Evolutionary conservation across 2,888 invertebrate genomes (phyloP), one percentile per base, ranked within the genome.

Genomic region (Euphydryas editha): DNA sequence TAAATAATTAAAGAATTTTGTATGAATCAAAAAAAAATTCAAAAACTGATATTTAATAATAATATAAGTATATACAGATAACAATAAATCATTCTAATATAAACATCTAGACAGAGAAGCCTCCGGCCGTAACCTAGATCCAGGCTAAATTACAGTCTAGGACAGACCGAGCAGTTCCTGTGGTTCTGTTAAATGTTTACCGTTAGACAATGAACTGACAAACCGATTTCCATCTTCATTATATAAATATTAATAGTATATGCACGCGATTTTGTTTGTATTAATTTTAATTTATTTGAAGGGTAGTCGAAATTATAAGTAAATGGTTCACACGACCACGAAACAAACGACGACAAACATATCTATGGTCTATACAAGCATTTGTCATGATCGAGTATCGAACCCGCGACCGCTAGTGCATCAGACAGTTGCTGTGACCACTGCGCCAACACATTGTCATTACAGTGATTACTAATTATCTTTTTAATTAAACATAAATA

Each of bases 131-230:
- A 69, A 66, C 69, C 69, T 59, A 70, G 69, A 70, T 67, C 37
- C 39, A 39, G 58, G n/a, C 59, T 49, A 71, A 71, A 71, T 71
- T 71, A 69, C 46, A 71, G 64, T 17, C 58, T 69, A 55, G 62
- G 62, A 58, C 37, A 21, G 44, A n/a, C 54, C 21, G n/a, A 21
- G 47, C 37, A 57, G 39, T 59, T 49, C 57, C 59, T 36, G 39
- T 37, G 39, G 44, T 58, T 68, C 62, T 24, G 36, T 59, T 63
- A 59, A 56, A 54, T 18, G 17, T 13, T 24, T 62, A 64, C 71
- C 71, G 68, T 72, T 70, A 47, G 17, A 62, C 30, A 18, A 36
- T 47, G 36, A 47, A 59, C 44, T 49, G 56, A 37, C 36, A 10
- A 51, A 51, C 21, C 8, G n/a, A 44, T 44, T 10, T 54, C 17